Evolutionary conservation across 2,113 vertebrate genomes (phyloP).

Genomic region (Anser brachyrhynchus): DNA sequence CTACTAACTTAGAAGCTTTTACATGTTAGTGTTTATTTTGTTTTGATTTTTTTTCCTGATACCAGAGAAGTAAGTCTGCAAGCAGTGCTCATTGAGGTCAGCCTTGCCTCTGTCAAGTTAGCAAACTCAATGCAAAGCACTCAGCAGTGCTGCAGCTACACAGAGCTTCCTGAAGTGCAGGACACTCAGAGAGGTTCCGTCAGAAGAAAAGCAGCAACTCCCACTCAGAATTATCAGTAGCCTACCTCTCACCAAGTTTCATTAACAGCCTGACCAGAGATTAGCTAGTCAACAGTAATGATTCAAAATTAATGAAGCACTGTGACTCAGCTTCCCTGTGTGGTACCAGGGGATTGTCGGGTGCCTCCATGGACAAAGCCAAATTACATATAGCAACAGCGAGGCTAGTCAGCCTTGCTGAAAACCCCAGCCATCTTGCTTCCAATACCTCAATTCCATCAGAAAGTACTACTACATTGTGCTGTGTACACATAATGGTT

Average conservation of each 20-base stretch:
- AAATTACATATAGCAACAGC: background rate
- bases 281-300: background rate
- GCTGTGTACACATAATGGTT: background rate
- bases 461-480: background rate
- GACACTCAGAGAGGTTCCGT: background rate
- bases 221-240: background rate
- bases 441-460: rapidly evolving
- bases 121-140: background rate
- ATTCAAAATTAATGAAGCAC: background rate
- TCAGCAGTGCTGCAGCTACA: background rate
- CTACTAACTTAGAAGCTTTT: background rate
- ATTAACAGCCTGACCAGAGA: background rate
- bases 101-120: background rate
- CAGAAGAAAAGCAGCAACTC: background rate
- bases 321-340: background rate
- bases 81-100: background rate
- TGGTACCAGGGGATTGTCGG: background rate
- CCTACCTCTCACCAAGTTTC: background rate
- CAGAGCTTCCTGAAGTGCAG: background rate
- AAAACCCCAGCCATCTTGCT: background rate
- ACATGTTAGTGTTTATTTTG: background rate
- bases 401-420: background rate
- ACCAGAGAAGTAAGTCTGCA: background rate
- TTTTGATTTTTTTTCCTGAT: background rate
- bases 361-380: background rate